Evolutionary conservation across 1,140 invertebrate genomes (phyloP).

Genomic region (Platyscapa corneri): DNA sequence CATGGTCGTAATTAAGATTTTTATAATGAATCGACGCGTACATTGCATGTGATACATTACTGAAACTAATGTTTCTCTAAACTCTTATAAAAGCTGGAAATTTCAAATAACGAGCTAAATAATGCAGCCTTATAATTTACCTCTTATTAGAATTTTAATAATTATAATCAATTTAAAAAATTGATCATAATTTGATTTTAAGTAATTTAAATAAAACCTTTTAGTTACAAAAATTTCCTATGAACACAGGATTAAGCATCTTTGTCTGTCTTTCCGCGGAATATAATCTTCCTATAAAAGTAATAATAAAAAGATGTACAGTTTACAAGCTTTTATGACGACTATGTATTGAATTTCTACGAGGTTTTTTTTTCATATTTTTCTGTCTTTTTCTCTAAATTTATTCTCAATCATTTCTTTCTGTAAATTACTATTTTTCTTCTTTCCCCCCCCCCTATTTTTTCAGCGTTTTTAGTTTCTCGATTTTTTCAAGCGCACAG

Average conservation of each 20-base stretch:
- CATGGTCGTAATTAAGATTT: neutral
- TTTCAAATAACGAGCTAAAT: neutral
- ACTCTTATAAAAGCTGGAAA: neutral
- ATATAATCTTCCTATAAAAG: neutral
- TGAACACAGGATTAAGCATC: conserved; percentile 71
- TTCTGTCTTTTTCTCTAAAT: neutral
- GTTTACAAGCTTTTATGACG: neutral
- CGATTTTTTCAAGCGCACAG: neutral
- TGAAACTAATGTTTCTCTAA: conserved; percentile 13
- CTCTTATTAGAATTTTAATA: neutral
- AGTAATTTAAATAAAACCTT: neutral
- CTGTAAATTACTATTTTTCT: conserved; percentile 8
- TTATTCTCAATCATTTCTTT: neutral
- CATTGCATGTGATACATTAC: conserved; percentile 18
- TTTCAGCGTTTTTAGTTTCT: conserved; percentile 17
- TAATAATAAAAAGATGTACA: neutral
- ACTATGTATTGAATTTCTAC: neutral
- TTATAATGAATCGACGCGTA: neutral
- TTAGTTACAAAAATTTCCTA: conserved; percentile 58
- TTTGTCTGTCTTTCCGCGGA: conserved; percentile 52
- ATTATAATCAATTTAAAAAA: neutral
- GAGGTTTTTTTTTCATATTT: neutral
- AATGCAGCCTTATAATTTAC: conserved; percentile 1
- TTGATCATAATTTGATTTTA: neutral
- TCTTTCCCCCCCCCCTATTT: too few species aligned